phyloP scores from a whole-genome alignment of 2,888 invertebrate genomes.

The Heteromyza rotundicornis region DNA sequence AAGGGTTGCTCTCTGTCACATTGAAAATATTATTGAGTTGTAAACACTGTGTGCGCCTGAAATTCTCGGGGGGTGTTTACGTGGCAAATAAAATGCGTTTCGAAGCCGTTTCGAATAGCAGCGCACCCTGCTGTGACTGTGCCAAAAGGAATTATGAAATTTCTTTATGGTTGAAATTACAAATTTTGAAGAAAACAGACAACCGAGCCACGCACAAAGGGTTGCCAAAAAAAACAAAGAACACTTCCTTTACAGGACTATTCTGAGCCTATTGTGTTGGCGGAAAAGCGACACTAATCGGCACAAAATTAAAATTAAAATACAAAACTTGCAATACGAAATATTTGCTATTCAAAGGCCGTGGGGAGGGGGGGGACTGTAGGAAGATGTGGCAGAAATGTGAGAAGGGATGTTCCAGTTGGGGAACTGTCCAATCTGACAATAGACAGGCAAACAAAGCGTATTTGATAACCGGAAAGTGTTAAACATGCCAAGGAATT shows the following conservation, averaged over 20 bases:
- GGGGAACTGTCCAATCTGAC: constrained; percentile 2
- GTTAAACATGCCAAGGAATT: constrained; percentile 56
- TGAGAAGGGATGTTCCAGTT: too few relatives aligned
- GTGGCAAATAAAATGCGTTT: constrained; percentile 17
- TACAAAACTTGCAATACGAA: constrained; percentile 24
- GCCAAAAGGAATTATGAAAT: constrained; percentile 50
- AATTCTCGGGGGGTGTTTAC: constrained; percentile 13
- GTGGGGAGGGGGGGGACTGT: neutral
- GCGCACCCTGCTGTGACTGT: constrained; percentile 17
- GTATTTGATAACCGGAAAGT: constrained; percentile 45
- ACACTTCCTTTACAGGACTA: too few relatives aligned
- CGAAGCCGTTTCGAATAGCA: neutral
- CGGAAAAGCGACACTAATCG: constrained; percentile 52
- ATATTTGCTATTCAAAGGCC: neutral
- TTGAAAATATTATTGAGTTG: constrained; percentile 19
- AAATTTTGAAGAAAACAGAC: constrained; percentile 46
- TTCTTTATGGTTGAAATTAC: constrained; percentile 49
- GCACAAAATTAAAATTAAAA: constrained; percentile 56
- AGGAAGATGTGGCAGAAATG: too few relatives aligned
- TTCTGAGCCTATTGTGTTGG: neutral
- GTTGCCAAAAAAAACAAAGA: constrained; percentile 6
- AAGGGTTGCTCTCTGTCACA: neutral
- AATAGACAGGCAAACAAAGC: constrained; percentile 3
- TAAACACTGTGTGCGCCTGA: constrained; percentile 25
- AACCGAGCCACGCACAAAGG: constrained; percentile 10